Percentiles rank a stretch among this genome's conserved stretches.
phyloP scores from a whole-genome alignment of 1,140 invertebrate species.

The Periplaneta americana region DNA sequence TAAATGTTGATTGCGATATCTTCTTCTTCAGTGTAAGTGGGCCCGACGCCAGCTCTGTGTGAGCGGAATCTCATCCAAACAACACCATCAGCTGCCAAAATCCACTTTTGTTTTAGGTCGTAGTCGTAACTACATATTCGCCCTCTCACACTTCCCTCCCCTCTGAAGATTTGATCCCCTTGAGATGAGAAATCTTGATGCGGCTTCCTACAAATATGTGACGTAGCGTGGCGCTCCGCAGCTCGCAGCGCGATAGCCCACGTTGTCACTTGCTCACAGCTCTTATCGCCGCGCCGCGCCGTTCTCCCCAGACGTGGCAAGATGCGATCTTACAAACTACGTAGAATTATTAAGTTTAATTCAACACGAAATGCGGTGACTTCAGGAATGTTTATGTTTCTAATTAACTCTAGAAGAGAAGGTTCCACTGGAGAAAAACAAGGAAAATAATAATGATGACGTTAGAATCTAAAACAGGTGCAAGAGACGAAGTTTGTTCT shows the following conservation, averaged over 20 bases:
- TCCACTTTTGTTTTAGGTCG: background rate
- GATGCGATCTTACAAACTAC: no score
- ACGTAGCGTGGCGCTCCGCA: background rate
- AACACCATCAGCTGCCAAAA: background rate
- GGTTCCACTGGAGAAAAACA: no score
- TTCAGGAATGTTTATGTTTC: no score
- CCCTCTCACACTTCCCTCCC: background rate
- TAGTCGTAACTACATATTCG: background rate
- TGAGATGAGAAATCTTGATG: background rate
- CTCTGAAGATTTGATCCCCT: background rate
- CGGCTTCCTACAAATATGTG: background rate
- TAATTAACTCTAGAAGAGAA: no score
- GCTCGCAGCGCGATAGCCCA: no score
- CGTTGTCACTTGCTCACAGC: background rate
- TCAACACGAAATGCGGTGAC: no score
- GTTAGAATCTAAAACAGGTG: no score
- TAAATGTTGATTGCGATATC: background rate
- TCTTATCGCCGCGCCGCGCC: no score
- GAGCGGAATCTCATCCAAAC: background rate
- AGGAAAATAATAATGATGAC: no score
- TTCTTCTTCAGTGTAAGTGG: background rate
- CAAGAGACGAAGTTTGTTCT: no score
- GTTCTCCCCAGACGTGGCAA: no score
- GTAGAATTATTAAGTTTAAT: no score
- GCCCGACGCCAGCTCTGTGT: background rate